Conservation (phyloP, 2,888 invertebrate genomes). For the Mechanitis messenoides region DNA sequence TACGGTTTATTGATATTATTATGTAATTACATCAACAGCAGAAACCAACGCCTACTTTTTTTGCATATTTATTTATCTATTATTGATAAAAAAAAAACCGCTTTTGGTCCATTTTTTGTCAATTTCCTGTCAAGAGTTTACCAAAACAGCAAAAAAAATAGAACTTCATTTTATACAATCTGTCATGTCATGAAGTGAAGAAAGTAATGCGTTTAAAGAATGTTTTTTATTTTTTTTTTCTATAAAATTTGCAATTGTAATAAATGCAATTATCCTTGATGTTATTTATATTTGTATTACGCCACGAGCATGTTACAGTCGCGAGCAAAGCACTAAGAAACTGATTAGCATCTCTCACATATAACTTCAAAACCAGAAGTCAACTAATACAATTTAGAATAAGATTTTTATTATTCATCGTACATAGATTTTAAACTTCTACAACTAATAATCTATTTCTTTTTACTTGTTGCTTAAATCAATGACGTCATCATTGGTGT, state of each 20-base stretch:
- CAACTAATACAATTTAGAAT: slow-evolving; percentile 3
- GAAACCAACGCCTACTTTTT: slow-evolving; percentile 12
- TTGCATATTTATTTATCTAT: not conserved
- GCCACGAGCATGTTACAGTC: slow-evolving; percentile 6
- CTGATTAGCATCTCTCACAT: slow-evolving; percentile 14
- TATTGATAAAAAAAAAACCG: not conserved
- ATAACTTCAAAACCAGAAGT: not conserved
- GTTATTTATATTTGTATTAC: slow-evolving; percentile 14
- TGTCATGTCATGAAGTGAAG: too few relatives aligned
- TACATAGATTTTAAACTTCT: too few relatives aligned
- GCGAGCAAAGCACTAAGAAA: too few relatives aligned
- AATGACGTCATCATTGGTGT: not conserved
- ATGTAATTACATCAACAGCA: not conserved
- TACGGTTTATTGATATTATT: slow-evolving; percentile 13
- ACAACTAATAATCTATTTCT: not conserved
- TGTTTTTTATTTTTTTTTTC: not conserved
- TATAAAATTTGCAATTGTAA: not conserved
- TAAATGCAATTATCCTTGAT: not conserved
- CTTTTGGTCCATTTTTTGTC: not conserved
- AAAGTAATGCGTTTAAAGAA: not conserved
- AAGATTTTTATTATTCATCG: too few relatives aligned
- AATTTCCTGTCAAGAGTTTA: not conserved
- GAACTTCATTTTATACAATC: not conserved
- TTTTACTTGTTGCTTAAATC: not conserved
- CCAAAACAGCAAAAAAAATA: not conserved